Evolutionary conservation across 2,888 invertebrate genomes (phyloP).

Genomic region (Syritta pipiens): DNA sequence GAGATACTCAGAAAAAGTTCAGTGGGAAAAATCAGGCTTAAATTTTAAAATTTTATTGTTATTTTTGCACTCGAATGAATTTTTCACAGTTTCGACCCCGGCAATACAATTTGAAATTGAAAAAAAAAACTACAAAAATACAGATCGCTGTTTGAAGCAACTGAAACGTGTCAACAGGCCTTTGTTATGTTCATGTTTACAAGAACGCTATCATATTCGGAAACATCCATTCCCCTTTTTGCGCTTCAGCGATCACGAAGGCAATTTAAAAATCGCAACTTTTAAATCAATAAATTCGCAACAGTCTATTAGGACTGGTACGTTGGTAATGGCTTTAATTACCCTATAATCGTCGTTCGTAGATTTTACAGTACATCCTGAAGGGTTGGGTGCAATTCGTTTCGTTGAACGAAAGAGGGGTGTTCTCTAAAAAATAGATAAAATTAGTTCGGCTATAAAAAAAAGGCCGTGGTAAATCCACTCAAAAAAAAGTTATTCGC

Average conservation of each 20-base stretch:
- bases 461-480: no score
- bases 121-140: conserved; percentile 24
- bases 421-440: conserved; percentile 9
- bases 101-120: conserved; percentile 25
- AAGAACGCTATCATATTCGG: conserved; percentile 56
- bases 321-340: conserved; percentile 58
- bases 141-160: conserved; percentile 28
- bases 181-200: conserved; percentile 50
- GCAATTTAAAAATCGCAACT: conserved; percentile 41
- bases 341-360: conserved; percentile 61
- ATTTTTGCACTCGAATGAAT: conserved; percentile 18
- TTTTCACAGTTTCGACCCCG: no score
- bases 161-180: conserved; percentile 55
- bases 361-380: conserved; percentile 41
- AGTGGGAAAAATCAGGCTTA: no score
- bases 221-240: conserved; percentile 33
- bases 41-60: no score
- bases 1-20: no score
- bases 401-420: conserved; percentile 30
- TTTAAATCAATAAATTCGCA: conserved; percentile 58
- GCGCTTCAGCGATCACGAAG: conserved; percentile 46
- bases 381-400: conserved; percentile 56
- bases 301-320: conserved; percentile 64
- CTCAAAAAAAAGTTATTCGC: no score
- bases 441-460: not conserved